phyloP scores from a whole-genome alignment of 1,140 invertebrate genomes.

The Drosophila mojavensis region DNA sequence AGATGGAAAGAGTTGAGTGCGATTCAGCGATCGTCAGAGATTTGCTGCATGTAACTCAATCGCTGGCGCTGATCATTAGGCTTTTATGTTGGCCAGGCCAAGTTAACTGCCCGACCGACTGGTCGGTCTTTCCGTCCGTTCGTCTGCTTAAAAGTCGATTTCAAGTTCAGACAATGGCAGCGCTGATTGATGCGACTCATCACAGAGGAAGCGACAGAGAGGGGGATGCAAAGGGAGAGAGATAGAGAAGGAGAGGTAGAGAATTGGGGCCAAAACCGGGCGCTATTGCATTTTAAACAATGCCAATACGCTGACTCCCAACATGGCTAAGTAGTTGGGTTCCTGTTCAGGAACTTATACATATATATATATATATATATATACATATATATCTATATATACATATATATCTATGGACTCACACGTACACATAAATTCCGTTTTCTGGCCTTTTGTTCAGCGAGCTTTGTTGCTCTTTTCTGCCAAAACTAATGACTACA shows the following conservation, averaged over 20 bases:
- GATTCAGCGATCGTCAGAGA: constrained; percentile 58
- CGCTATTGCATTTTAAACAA: constrained; percentile 62
- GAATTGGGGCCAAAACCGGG: constrained; percentile 12
- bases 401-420: not conserved
- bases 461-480: constrained; percentile 13
- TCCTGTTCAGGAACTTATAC: constrained; percentile 58
- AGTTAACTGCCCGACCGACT: constrained; percentile 13
- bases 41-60: constrained; percentile 78
- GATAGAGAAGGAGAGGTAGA: not conserved
- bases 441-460: constrained; percentile 46
- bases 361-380: constrained; percentile 1
- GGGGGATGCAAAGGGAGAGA: not conserved
- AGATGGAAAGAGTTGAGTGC: constrained; percentile 8
- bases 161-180: constrained; percentile 76
- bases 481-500: constrained; percentile 75
- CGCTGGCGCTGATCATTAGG: constrained; percentile 78
- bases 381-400: not conserved
- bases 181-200: constrained; percentile 76
- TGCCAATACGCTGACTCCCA: constrained; percentile 41
- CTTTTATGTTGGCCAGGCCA: constrained; percentile 65
- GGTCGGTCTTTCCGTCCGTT: constrained; percentile 45
- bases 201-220: constrained; percentile 23
- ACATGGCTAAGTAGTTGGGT: constrained; percentile 65
- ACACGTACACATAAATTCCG: constrained; percentile 37
- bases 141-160: constrained; percentile 72